A percentile compares a stretch with the other conserved stretches of the same genome.
Conservation (phyloP, 2,888 invertebrate genomes). For the Polyommatus icarus region DNA sequence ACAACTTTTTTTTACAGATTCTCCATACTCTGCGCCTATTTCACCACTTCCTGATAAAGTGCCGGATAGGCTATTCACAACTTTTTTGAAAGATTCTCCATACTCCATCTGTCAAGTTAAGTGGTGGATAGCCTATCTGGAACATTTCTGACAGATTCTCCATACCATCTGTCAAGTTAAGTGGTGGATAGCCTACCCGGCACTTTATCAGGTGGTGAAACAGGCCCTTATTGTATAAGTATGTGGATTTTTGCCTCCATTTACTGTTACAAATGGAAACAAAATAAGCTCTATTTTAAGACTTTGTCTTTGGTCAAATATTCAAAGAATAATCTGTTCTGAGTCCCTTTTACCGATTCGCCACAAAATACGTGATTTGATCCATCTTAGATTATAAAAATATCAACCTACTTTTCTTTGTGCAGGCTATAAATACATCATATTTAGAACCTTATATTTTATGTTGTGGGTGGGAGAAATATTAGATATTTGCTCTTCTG, state of each 20-base stretch:
- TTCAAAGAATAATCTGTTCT: neutral
- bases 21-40: too few species aligned
- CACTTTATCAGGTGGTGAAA: too few species aligned
- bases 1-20: too few species aligned
- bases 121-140: too few species aligned
- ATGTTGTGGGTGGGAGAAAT: neutral
- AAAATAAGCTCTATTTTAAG: neutral
- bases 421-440: neutral
- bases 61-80: too few species aligned
- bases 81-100: too few species aligned
- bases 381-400: neutral
- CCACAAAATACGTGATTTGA: neutral
- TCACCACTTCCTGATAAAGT: too few species aligned
- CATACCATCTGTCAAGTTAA: too few species aligned
- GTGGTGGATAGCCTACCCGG: too few species aligned
- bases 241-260: neutral
- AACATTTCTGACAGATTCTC: too few species aligned
- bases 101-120: too few species aligned
- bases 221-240: too few species aligned
- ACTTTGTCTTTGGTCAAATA: neutral
- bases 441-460: neutral
- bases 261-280: neutral
- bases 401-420: neutral
- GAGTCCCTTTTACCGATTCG: neutral
- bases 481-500: neutral